A percentile compares a stretch with the other conserved stretches of the same genome.
These are phyloP conservation scores for Thalassophryne amazonica DNA, from an alignment of 2,797 vertebrate species.

Conservation along the genomic window DNA sequence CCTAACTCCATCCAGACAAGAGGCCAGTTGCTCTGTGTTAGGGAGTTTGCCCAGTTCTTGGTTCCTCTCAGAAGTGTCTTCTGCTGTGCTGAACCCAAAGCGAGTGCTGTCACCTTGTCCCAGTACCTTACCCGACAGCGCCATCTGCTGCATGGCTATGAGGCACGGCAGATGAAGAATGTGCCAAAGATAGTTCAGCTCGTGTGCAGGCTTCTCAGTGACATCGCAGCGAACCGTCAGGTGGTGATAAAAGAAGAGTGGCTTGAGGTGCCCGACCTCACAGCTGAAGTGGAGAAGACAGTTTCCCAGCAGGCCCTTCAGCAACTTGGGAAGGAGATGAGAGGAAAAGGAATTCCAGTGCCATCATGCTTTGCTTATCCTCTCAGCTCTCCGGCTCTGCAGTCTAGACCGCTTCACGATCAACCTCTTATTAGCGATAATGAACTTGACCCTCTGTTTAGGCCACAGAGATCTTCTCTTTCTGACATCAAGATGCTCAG, in stretches of 20 bases:
- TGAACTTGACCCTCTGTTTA: constrained; percentile 83
- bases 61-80: constrained; percentile 89
- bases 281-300: constrained; percentile 90
- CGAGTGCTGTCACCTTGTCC: constrained; percentile 83
- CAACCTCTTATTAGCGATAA: constrained; percentile 70
- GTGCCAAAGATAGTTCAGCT: constrained; percentile 93
- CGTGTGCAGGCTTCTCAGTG: constrained; percentile 85
- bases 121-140: constrained; percentile 95
- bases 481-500: constrained; percentile 79
- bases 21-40: constrained; percentile 90
- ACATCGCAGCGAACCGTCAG: constrained; percentile 88
- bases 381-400: constrained; percentile 27
- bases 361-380: constrained; percentile 47
- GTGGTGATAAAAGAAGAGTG: constrained; percentile 76
- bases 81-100: constrained; percentile 85
- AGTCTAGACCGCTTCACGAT: constrained; percentile 40
- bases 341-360: constrained; percentile 78
- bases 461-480: constrained; percentile 71
- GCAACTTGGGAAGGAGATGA: constrained; percentile 83
- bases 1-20: constrained; percentile 96
- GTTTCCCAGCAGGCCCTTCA: constrained; percentile 86
- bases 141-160: constrained; percentile 94
- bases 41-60: constrained; percentile 94
- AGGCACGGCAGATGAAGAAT: constrained; percentile 90
- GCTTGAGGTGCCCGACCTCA: constrained; percentile 82